Percentiles rank a stretch among this genome's conserved stretches.
Conservation (phyloP, 1,140 invertebrate species). For the Orius laevigatus region DNA sequence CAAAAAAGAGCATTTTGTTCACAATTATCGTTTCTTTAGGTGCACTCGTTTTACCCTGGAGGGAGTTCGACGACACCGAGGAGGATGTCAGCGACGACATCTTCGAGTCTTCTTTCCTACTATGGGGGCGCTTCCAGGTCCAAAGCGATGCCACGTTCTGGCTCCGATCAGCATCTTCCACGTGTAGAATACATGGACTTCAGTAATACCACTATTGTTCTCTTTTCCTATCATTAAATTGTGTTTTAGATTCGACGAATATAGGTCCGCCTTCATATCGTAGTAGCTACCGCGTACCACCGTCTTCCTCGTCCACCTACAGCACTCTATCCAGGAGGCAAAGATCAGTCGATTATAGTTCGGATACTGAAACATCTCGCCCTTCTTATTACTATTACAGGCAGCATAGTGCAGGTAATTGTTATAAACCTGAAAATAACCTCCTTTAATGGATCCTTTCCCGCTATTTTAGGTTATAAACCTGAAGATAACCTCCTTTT, state of each 20-base stretch:
- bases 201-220: conserved; percentile 21
- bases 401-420: conserved; percentile 23
- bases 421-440: neutral
- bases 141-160: conserved; percentile 55
- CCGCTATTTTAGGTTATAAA: too few relatives aligned
- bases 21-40: conserved; percentile 23
- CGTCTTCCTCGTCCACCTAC: conserved; percentile 19
- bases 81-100: conserved; percentile 34
- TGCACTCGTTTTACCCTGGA: conserved; percentile 64
- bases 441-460: too few relatives aligned
- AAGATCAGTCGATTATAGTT: conserved; percentile 70
- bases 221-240: neutral
- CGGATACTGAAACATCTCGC: conserved; percentile 81
- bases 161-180: conserved; percentile 69
- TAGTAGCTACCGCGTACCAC: conserved; percentile 7
- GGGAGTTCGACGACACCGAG: conserved; percentile 31
- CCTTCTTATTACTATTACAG: conserved; percentile 61
- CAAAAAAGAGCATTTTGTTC: neutral
- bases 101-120: conserved; percentile 20
- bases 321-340: conserved; percentile 46
- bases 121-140: conserved; percentile 27
- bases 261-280: conserved; percentile 9
- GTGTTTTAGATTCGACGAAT: conserved; percentile 1
- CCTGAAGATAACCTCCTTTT: too few relatives aligned
- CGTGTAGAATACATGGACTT: conserved; percentile 55